Base-by-base conservation (phyloP, 2,113 vertebrate species). In the Otolemur garnettii region DNA sequence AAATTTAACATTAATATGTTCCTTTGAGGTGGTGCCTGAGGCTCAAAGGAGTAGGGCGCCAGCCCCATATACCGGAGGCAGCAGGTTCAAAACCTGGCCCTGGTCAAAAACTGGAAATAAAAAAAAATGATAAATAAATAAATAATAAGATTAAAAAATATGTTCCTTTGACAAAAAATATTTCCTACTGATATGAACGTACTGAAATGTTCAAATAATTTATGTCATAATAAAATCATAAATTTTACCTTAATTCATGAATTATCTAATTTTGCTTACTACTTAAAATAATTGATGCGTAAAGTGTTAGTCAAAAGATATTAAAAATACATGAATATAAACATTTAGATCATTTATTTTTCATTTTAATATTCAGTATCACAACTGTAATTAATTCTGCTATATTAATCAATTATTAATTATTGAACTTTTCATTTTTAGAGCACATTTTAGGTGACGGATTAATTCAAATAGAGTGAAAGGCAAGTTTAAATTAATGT, bases 261-360 rank as follows among this genome's bases (percentile, higher is more conserved):
- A 78, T 83, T 69, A 38, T 22, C 75, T 72, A 77, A 38, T 71
- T 71, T 90, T 91, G 50, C 2, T 90, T 90, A 14, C 10, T 59
- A 64, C 1, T 92, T 87, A 93, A 81, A 64, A n/a, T 81, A 77
- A 75, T 60, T 53, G 4, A 38, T 13, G 2, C 69, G 2, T 80
- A 95, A 57, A 71, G 33, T 84, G 19, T 35, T 92, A 94, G 26
- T 35, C 17, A 78, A 92, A 57, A 42, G 33, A 89, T 69, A 79
- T 35, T 13, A 80, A 68, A 55, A 33, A 50, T 38, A 18, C 45
- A 19, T 80, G 17, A 89, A 71, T 0, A 57, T 30, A 80, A 35
- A 50, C 22, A 69, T 90, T 82, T 86, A 28, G 53, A 71, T 87
- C 0, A 64, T 59, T 45, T 64, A 19, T 77, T 77, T 60, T 77